Evolutionary conservation across 2,113 vertebrate species (phyloP), one percentile per base, ranked within the genome.

Genomic region (Brachyhypopomus occidentalis): DNA sequence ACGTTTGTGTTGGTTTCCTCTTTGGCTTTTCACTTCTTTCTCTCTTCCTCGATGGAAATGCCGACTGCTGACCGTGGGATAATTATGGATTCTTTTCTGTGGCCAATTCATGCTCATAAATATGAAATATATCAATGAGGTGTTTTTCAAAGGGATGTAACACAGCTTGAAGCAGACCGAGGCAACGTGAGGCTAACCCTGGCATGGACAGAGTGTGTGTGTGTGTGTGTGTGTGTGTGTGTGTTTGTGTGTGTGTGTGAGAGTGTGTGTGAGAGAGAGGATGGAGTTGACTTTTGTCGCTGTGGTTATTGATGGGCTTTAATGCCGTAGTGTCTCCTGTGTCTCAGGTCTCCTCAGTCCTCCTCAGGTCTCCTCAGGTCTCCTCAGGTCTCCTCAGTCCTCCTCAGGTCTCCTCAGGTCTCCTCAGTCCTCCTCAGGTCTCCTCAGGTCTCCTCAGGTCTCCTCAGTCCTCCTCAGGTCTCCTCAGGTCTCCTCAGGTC

Each of bases 81-180:
- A 81, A 85, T 77, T 87, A 84, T 79, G 74, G 79, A 79, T 77
- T 56, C 72, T 72, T 71, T 77, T 77, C 79, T 27, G 48, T 72
- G 70, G 82, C 79, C 81, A 84, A 77, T 62, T 84, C 52, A 70
- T 83, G 80, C 69, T 84, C 52, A 70, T 83, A 84, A 85, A 82
- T 83, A 81, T 78, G 75, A 85, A 81, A 84, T 72, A 60, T 14
- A 72, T 83, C 78, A 83, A 63, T 60, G n/a, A 77, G 63, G 62
- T 9, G 30, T 72, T 77, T 83, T 84, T 79, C 81, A 86, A 86
- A 86, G 79, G 30, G 66, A 75, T 70, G 73, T 71, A 45, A 14
- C 78, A 72, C 79, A 77, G 67, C 63, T 78, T 84, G 79, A 82
- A 38, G n/a, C 63, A 48, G 45, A 64, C 80, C 72, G 52, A 67